These are phyloP conservation scores for Butorides virescens DNA, from an alignment of 2,113 vertebrate genomes.

Conservation along the genomic window DNA sequence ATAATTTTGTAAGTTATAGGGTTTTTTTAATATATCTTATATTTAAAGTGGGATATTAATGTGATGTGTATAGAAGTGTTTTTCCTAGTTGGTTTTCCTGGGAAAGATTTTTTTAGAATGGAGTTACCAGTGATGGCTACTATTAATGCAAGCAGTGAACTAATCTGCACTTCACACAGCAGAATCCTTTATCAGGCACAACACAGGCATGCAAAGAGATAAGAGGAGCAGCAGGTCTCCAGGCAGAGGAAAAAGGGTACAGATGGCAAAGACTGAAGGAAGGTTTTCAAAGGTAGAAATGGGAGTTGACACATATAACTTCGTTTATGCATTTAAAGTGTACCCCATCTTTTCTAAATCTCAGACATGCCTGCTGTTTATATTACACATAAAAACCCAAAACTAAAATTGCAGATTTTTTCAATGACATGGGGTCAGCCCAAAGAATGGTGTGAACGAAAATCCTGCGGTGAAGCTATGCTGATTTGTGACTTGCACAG, in stretches of 20 bases:
- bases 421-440: background rate
- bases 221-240: slow-evolving; percentile 4
- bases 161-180: slow-evolving; percentile 27
- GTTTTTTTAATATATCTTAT: background rate
- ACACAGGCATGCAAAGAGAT: background rate
- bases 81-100: background rate
- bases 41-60: background rate
- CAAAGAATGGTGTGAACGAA: background rate
- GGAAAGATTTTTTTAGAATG: background rate
- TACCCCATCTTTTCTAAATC: background rate
- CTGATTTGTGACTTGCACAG: background rate
- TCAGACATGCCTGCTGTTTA: background rate
- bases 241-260: background rate
- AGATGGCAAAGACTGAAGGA: slow-evolving; percentile 6
- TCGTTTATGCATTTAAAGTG: background rate
- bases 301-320: background rate
- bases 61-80: background rate
- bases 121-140: background rate
- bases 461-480: background rate
- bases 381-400: fast-evolving
- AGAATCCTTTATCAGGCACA: slow-evolving; percentile 25
- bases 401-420: background rate
- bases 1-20: background rate
- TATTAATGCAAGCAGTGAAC: background rate
- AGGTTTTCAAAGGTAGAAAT: background rate